phyloP scores from a whole-genome alignment of 2,888 invertebrate genomes.

The Elegia similella region DNA sequence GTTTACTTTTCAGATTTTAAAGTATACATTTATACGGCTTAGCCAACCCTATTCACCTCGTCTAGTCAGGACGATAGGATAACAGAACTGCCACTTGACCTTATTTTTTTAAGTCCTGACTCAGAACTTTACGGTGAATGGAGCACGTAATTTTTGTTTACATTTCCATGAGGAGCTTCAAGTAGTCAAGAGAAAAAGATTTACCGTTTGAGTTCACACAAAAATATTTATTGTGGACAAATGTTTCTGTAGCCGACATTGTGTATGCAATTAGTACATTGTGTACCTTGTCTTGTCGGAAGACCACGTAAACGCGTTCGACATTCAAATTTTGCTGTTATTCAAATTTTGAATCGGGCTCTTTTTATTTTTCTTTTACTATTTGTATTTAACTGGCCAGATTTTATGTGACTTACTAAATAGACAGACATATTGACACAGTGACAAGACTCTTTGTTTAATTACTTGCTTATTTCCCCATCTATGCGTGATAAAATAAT shows the following conservation, averaged over 20 bases:
- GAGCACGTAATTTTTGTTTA: slow-evolving; percentile 74
- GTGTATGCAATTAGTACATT: slow-evolving; percentile 47
- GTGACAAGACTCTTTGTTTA: too few relatives aligned
- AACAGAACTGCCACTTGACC: slow-evolving; percentile 30
- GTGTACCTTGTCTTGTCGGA: slow-evolving; percentile 28
- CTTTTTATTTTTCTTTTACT: background rate
- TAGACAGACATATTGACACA: too few relatives aligned
- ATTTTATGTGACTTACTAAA: background rate
- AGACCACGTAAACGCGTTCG: slow-evolving; percentile 4
- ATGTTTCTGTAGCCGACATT: slow-evolving; percentile 47
- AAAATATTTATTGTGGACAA: slow-evolving; percentile 61
- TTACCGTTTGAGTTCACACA: slow-evolving; percentile 54
- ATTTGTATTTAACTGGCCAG: background rate
- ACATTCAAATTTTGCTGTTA: slow-evolving; percentile 12
- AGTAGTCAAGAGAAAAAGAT: slow-evolving; percentile 49
- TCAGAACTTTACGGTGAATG: slow-evolving; percentile 67
- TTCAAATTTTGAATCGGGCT: slow-evolving; percentile 17
- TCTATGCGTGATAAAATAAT: too few relatives aligned
- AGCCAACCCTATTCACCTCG: background rate
- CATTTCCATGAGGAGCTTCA: slow-evolving; percentile 66
- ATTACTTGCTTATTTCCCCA: too few relatives aligned
- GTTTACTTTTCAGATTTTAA: too few relatives aligned
- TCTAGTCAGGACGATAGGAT: slow-evolving; percentile 15
- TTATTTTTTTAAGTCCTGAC: slow-evolving; percentile 40
- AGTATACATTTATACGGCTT: too few relatives aligned